Base-by-base conservation (phyloP, 1,140 invertebrate genomes). In the Akabosia matsudoensis region DNA sequence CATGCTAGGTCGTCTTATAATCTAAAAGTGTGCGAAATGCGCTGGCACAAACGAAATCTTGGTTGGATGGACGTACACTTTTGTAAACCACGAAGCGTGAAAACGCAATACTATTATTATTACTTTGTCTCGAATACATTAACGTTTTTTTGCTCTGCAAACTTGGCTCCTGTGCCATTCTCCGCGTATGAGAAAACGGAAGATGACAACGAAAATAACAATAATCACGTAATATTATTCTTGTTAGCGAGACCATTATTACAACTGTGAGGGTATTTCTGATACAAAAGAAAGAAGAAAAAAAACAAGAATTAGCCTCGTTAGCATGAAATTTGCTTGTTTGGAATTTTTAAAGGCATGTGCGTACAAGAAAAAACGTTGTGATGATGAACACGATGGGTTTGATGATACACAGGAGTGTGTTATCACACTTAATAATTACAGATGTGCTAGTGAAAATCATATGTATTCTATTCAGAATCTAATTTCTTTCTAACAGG, bases 241-340 rank as follows among this genome's bases (percentile, higher is more conserved):
- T 61, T 61, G n/a, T 22, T 22, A 7, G 7, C 4, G 54, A n/a
- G 45, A 51, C 45, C 54, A 61, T 45, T 45, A 45, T 45, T 45
- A 45, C 37, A 45, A n/a, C n/a, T n/a, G n/a, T n/a, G n/a, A n/a
- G n/a, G n/a, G n/a, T n/a, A n/a, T n/a, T n/a, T n/a, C n/a, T n/a
- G n/a, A n/a, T n/a, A n/a, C n/a, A n/a, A n/a, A n/a, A n/a, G n/a
- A n/a, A 18, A 45, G 18, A 45, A 45, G 37, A 7, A 45, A 45
- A 45, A 45, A 18, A 45, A 18, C 54, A 56, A 56, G 61, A 30
- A 10, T 2, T 61, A 4, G 30, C 26, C 61, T 67, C 61, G 61
- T 67, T 67, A 67, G 61, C 61, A 67, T 67, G 61, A 67, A 67
- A 67, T 67, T 67, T 67, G 61, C 61, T 67, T 67, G 61, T 31